Base-by-base conservation (phyloP, 1,140 invertebrate species). In the Ephestia elutella region DNA sequence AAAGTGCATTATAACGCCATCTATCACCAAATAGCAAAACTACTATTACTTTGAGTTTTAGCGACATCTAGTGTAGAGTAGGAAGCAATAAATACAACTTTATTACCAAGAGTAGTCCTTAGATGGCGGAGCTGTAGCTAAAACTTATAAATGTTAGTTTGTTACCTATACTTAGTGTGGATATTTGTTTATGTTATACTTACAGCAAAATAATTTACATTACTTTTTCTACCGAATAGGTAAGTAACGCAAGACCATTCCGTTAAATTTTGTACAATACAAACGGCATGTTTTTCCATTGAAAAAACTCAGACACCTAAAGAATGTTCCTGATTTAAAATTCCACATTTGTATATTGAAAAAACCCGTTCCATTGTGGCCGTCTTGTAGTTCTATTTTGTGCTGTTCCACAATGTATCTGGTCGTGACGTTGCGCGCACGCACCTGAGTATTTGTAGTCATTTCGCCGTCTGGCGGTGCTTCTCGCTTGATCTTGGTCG, bases 381-480 rank as follows among this genome's bases (percentile, higher is more conserved):
- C 57, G 71, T 75, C 75, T 82, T 86, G 82, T n/a, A 83, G 80
- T 80, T 82, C 75, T 82, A 82, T 86, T 86, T 86, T 84, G 67
- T 79, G 80, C 11, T 32, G 53, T 63, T 62, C 75, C 77, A 81
- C 81, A 82, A 77, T 84, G 82, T 84, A 78, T 75, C 75, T 55
- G 38, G 59, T 63, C 65, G 67, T 64, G 63, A 67, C 63, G 68
- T 32, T 25, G 21, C 30, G 56, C 55, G 53, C 56, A 61, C 71
- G 65, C 80, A 85, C 83, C 81, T 86, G 83, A 86, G 81, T 84
- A 86, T 86, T 82, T 72, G 68, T 74, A 80, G 75, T 70, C 76
- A 74, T 79, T 80, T 79, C 68, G 73, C 75, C 81, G 80, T 85
- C 21, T 53, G 13, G 50, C 79, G 75, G 78, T 78, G 71, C 71